Evolutionary conservation across 2,797 vertebrate species (phyloP).

Genomic region (Anolis apletophallus): DNA sequence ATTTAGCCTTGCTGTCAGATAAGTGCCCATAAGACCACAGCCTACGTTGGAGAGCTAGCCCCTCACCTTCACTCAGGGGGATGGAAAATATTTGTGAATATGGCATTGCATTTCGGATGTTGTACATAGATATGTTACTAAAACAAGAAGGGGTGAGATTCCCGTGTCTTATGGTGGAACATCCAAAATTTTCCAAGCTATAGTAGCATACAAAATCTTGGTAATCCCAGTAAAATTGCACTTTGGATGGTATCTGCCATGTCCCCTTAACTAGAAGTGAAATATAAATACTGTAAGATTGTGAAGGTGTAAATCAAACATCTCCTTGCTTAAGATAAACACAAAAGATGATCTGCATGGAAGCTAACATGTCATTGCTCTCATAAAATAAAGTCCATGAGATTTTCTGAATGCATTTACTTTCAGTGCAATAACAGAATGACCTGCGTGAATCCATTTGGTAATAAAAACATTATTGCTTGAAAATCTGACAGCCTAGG

Average conservation of each 20-base stretch:
- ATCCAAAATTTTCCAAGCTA: not conserved
- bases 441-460: not conserved
- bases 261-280: not conserved
- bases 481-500: conserved; percentile 3
- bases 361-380: not conserved
- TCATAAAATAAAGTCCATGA: not conserved
- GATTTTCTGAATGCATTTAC: not conserved
- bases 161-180: not conserved
- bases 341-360: not conserved
- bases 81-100: not conserved
- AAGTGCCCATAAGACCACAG: not conserved
- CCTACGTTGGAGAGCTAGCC: not conserved
- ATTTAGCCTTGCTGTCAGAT: not conserved
- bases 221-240: not conserved
- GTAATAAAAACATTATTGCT: conserved; percentile 24
- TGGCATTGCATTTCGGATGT: not conserved
- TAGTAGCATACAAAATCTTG: not conserved
- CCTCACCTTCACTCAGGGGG: not conserved
- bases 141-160: not conserved
- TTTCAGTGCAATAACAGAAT: not conserved
- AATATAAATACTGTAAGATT: not conserved
- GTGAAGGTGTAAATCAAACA: not conserved
- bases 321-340: not conserved
- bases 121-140: not conserved
- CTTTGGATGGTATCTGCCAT: not conserved